Evolutionary conservation across 2,888 invertebrate species (phyloP), one percentile per base, ranked within the genome.

Genomic region (Cosmia trapezina): DNA sequence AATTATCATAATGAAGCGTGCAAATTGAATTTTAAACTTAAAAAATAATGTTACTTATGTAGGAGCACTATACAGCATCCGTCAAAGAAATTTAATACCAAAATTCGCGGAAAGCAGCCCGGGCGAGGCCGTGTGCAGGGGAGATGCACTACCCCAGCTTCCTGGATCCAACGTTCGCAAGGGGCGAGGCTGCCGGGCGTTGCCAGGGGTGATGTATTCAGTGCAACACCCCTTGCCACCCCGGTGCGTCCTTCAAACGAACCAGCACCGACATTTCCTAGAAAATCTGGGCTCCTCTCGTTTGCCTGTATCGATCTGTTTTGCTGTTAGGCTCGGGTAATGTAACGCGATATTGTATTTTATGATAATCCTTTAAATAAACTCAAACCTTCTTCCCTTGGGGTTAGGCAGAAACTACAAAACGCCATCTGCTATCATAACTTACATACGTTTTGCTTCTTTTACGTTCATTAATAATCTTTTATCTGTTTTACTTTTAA

Each of bases 281-380:
- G 62, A 33, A 77, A 45, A 57, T 53, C 82, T 68, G 47, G 68
- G 47, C 49, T n/a, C 17, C 61, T 41, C 56, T 64, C 41, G 22
- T 19, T 43, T 59, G 41, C 60, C 70, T 77, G 60, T 53, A 82
- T 82, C 61, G 83, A 77, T 65, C 43, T 37, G 49, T 59, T 51
- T 43, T 28, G 22, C 4, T 33, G 45, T 22, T 19, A 12, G 3
- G 45, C 59, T 19, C 5, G 28, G 33, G 22, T 51, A 49, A 65
- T 33, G 5, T 22, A 45, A 6, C 43, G 43, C 43, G 6, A 17
- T 37, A 12, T 12, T 51, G 37, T 69, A 33, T 45, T 62, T 63
- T 78, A 41, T 4, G 17, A n/a, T 49, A 19, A 8, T n/a, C n/a
- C 9, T 49, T 22, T 43, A 9, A 5, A 47, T 47, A 6, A 22